These are phyloP conservation scores for Clepsis dumicolana DNA, from an alignment of 2,888 invertebrate species.

Conservation along the genomic window DNA sequence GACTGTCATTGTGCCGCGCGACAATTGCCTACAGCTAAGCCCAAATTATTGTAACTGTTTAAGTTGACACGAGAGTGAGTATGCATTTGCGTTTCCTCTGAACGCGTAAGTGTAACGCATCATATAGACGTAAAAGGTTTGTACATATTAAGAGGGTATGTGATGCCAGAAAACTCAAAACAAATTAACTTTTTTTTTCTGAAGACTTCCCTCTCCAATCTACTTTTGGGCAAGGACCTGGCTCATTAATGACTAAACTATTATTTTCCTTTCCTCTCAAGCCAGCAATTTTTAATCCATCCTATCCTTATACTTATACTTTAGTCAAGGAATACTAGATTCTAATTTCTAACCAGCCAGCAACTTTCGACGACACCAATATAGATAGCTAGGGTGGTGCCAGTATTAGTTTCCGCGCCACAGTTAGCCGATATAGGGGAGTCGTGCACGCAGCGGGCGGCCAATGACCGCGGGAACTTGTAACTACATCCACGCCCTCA, in stretches of 20 bases:
- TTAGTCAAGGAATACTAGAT: too few relatives aligned
- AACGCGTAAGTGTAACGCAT: slow-evolving; percentile 2
- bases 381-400: slow-evolving; percentile 47
- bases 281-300: too few relatives aligned
- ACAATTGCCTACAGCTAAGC: slow-evolving; percentile 4
- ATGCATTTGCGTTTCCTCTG: background rate
- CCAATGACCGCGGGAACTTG: slow-evolving; percentile 85
- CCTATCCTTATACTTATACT: too few relatives aligned
- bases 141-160: background rate
- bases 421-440: slow-evolving; percentile 79
- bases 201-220: too few relatives aligned
- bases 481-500: slow-evolving; percentile 77
- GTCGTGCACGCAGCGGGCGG: slow-evolving; percentile 76
- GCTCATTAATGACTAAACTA: too few relatives aligned
- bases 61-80: background rate
- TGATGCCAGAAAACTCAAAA: background rate
- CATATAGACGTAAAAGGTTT: background rate
- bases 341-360: background rate
- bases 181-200: background rate
- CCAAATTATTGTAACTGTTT: slow-evolving; percentile 7
- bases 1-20: slow-evolving; percentile 1
- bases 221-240: too few relatives aligned
- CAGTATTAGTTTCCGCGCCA: slow-evolving; percentile 68
- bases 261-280: too few relatives aligned
- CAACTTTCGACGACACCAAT: background rate